Percentiles rank a stretch among this genome's conserved stretches.
Conservation (phyloP, 2,888 invertebrate species). For the Lordiphosa andalusiaca region DNA sequence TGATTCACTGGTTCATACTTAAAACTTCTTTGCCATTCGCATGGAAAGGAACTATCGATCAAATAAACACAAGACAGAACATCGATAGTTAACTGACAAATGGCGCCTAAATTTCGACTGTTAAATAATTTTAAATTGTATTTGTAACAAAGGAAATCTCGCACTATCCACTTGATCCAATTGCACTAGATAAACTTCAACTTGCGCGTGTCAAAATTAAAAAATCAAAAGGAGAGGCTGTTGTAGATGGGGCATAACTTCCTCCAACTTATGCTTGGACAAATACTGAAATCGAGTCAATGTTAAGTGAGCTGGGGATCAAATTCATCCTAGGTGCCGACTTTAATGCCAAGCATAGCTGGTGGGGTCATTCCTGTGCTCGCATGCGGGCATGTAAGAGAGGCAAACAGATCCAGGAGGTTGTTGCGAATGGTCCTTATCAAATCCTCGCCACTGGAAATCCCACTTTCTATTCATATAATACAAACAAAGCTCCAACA, state of each 20-base stretch:
- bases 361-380: neutral
- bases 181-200: neutral
- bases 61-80: too few relatives aligned
- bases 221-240: neutral
- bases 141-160: neutral
- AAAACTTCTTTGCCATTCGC: too few relatives aligned
- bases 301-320: neutral
- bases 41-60: too few relatives aligned
- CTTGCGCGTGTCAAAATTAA: neutral
- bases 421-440: too few relatives aligned
- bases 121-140: too few relatives aligned
- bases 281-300: neutral
- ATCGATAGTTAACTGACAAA: too few relatives aligned
- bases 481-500: slow-evolving; percentile 12
- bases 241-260: neutral
- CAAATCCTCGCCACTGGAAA: slow-evolving; percentile 4
- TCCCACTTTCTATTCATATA: slow-evolving; percentile 3
- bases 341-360: neutral
- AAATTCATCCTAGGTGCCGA: neutral
- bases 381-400: neutral
- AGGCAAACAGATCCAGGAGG: neutral
- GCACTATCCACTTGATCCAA: neutral
- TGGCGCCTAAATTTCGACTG: too few relatives aligned
- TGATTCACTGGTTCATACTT: too few relatives aligned
- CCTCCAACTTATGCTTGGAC: neutral